phyloP scores from a whole-genome alignment of 2,888 invertebrate species.

The Stenichneumon culpator region DNA sequence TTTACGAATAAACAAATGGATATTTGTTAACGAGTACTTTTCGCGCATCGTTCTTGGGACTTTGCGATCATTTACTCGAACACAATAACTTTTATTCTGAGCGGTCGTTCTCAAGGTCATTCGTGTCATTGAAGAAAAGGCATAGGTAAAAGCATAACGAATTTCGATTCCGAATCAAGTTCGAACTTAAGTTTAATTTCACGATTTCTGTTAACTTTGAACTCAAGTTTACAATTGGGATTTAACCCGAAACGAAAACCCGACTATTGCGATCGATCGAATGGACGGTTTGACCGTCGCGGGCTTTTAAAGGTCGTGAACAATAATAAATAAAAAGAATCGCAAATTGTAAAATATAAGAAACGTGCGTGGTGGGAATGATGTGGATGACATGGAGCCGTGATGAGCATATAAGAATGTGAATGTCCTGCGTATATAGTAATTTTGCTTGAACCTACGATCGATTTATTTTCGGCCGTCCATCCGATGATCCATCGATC shows the following conservation, averaged over 20 bases:
- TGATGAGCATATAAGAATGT: slow-evolving; percentile 34
- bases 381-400: slow-evolving; percentile 4
- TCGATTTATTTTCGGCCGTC: slow-evolving; percentile 15
- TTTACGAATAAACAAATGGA: not conserved
- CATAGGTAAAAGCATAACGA: not conserved
- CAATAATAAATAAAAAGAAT: slow-evolving; percentile 16
- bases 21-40: not conserved
- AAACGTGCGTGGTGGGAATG: slow-evolving; percentile 24
- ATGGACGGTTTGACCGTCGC: not conserved
- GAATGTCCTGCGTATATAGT: slow-evolving; percentile 51
- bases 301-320: slow-evolving; percentile 19
- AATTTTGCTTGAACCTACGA: slow-evolving; percentile 20
- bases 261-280: not conserved
- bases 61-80: not conserved
- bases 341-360: slow-evolving; percentile 43
- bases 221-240: not conserved
- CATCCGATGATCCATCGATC: slow-evolving; percentile 24
- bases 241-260: not conserved
- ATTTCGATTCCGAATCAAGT: not conserved
- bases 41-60: not conserved
- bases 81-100: not conserved
- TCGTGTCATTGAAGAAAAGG: slow-evolving; percentile 3
- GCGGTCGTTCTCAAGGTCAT: not conserved
- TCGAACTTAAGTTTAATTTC: slow-evolving; percentile 3
- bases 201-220: not conserved